Evolutionary conservation across 1,140 invertebrate species (phyloP), one percentile per base, ranked within the genome.

Genomic region (Heterodera schachtii): DNA sequence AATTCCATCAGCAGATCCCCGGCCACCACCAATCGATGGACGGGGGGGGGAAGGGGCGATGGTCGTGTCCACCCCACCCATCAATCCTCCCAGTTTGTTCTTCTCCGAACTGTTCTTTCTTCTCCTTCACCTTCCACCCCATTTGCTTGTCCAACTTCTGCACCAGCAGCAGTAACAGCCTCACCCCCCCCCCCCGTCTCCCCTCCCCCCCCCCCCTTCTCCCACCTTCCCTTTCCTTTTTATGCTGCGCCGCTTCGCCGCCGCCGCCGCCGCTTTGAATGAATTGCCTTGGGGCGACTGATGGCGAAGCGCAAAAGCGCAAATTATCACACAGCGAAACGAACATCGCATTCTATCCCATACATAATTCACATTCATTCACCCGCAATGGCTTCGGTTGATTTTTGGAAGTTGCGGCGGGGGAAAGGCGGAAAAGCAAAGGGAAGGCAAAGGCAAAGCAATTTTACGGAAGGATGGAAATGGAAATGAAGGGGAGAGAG

Each of bases 91-190:
- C 71, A 46, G 13, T 71, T 73, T 73, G 57, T 75, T 16, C 67
- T 57, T 78, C 71, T 67, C 70, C 67, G 60, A 80, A 69, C 60
- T 57, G 70, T 46, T 71, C 71, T 80, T 3, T 73, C 21, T 13
- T 81, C 73, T 60, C 43, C 79, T 60, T 57, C 43, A 7, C 71
- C 49, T 73, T 73, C 44, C 71, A 46, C 49, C 71, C 49, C 71
- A 73, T 73, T 73, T 73, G 16, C 49, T 21, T 21, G 16, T 73
- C 60, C 70, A 52, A 69, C 77, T 78, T 31, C 41, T 60, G 4
- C 57, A 5, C 11, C 57, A 8, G 49, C 49, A 8, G 49, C 49
- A 8, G 49, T 11, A 8, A 11, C 49, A 52, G 49, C 11, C 49
- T 6, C 49, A 8, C 57, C 2, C 16, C 5, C 16, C 57, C 49